Percentiles rank a stretch among this genome's conserved stretches.
phyloP scores from a whole-genome alignment of 1,140 invertebrate species.

The Drosophila arizonae region DNA sequence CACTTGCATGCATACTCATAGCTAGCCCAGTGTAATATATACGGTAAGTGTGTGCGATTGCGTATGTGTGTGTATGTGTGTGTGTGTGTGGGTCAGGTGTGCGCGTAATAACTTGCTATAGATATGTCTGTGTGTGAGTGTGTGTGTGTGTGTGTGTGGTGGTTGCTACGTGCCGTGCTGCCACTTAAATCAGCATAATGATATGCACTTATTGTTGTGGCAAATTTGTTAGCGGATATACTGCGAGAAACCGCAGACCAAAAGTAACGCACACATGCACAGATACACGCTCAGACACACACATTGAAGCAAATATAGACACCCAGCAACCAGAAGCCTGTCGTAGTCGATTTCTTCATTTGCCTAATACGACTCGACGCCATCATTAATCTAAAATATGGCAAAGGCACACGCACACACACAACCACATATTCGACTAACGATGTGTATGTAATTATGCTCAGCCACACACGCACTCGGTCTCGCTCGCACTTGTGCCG shows the following conservation, averaged over 20 bases:
- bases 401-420: constrained; percentile 64
- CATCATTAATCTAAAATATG: constrained; percentile 80
- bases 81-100: constrained; percentile 57
- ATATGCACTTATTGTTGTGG: constrained; percentile 80
- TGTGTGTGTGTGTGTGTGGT: not conserved
- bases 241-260: constrained; percentile 66
- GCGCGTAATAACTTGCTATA: constrained; percentile 71
- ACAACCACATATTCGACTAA: constrained; percentile 11
- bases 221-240: constrained; percentile 77
- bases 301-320: not conserved
- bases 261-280: constrained; percentile 1
- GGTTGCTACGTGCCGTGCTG: constrained; percentile 45
- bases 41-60: not conserved
- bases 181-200: constrained; percentile 80
- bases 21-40: constrained; percentile 19
- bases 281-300: not conserved
- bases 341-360: constrained; percentile 79
- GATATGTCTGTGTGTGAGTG: constrained; percentile 17
- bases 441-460: constrained; percentile 75
- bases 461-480: constrained; percentile 48
- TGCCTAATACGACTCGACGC: constrained; percentile 77
- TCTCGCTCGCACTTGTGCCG: constrained; percentile 26
- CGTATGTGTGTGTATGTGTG: constrained; percentile 12
- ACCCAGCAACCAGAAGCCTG: constrained; percentile 32
- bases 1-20: constrained; percentile 71